Percentiles rank a stretch among this genome's conserved stretches.
These are phyloP conservation scores for Xestia sexstrigata DNA, from an alignment of 2,888 invertebrate genomes.

Conservation along the genomic window DNA sequence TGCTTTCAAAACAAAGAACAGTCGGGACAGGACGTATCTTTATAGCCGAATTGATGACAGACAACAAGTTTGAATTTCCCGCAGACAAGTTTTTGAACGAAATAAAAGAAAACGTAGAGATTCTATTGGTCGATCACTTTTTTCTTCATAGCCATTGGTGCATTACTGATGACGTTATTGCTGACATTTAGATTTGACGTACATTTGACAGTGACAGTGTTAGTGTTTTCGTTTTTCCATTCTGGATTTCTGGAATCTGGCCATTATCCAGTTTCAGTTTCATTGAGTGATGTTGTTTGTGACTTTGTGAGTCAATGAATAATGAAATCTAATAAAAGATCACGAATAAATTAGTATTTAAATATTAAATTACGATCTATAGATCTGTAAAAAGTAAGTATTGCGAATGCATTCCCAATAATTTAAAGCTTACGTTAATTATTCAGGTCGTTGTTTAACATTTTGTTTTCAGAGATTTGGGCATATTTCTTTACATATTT, in stretches of 20 bases:
- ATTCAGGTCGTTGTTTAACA: background rate
- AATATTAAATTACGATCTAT: background rate
- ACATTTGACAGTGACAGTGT: conserved; percentile 40
- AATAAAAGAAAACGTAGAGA: background rate
- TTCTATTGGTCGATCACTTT: conserved; percentile 2
- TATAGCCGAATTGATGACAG: too few relatives aligned
- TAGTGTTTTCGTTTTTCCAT: conserved; percentile 18
- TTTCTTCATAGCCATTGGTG: conserved; percentile 9
- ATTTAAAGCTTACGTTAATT: background rate
- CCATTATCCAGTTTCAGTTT: background rate
- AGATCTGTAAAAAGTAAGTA: conserved; percentile 34
- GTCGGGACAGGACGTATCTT: too few relatives aligned
- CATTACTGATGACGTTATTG: background rate
- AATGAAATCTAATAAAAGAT: background rate
- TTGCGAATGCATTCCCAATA: background rate
- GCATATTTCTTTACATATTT: background rate
- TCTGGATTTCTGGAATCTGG: background rate
- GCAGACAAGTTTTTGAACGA: conserved; percentile 34
- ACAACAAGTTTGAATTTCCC: conserved; percentile 4
- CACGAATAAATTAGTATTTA: background rate
- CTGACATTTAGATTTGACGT: background rate
- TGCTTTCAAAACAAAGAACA: background rate
- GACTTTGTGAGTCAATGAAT: background rate
- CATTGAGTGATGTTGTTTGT: conserved; percentile 7
- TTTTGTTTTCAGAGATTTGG: conserved; percentile 11